Percentiles rank a stretch among this genome's conserved stretches.
Evolutionary conservation across 2,888 invertebrate species (phyloP).

Genomic region (Pachymerium ferrugineum): DNA sequence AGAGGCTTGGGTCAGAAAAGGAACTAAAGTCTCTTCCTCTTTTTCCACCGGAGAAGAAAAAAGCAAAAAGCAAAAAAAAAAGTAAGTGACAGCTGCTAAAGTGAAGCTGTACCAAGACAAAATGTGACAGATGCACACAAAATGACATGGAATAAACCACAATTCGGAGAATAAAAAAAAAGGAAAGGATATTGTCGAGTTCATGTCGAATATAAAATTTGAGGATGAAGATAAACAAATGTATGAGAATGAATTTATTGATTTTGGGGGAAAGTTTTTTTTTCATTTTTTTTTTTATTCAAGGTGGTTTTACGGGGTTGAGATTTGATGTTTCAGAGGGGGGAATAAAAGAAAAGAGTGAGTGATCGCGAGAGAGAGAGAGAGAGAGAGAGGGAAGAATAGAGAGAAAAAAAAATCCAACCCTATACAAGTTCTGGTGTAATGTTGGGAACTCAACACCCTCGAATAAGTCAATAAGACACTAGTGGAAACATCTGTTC

Average conservation of each 20-base stretch:
- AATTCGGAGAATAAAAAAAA: neutral
- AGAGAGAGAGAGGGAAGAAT: too few species aligned
- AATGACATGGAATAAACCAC: neutral
- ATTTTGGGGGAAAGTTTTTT: too few species aligned
- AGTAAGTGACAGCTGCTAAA: neutral
- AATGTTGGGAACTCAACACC: neutral
- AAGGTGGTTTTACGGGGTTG: too few species aligned
- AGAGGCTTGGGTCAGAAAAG: neutral
- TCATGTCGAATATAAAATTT: too few species aligned
- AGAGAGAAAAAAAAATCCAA: neutral
- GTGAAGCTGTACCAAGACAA: neutral
- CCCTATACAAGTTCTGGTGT: neutral
- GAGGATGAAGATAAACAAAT: too few species aligned
- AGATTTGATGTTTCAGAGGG: too few species aligned
- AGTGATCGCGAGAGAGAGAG: too few species aligned
- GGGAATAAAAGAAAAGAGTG: too few species aligned
- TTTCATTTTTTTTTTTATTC: too few species aligned
- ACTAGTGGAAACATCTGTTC: constrained; percentile 24
- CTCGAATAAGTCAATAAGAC: constrained; percentile 17
- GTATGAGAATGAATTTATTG: too few species aligned
- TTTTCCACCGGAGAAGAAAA: neutral
- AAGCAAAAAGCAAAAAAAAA: neutral
- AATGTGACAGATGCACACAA: neutral
- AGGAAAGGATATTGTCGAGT: neutral
- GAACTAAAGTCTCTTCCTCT: neutral